These are phyloP conservation scores for Zaprionus vittiger DNA, from an alignment of 1,140 invertebrate species.

Conservation along the genomic window DNA sequence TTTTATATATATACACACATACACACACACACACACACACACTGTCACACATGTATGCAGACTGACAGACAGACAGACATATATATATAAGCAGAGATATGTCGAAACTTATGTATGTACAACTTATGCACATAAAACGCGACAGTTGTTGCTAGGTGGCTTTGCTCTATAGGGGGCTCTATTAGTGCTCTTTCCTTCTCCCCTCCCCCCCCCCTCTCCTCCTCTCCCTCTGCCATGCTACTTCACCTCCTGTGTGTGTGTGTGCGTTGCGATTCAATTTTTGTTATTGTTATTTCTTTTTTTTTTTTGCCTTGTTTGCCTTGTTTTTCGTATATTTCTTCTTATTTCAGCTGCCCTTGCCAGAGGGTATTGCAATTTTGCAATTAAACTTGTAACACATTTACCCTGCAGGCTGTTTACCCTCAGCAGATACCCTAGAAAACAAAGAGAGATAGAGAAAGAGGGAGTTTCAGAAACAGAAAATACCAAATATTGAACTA, in stretches of 20 bases:
- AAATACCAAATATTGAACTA: no score
- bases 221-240: neutral
- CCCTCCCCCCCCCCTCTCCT: no score
- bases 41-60: neutral
- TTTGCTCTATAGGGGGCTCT: slow-evolving; percentile 11
- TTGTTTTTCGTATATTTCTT: neutral
- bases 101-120: slow-evolving; percentile 5
- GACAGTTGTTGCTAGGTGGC: slow-evolving; percentile 16
- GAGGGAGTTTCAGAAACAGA: neutral
- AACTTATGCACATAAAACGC: slow-evolving; percentile 9
- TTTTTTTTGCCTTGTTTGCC: neutral
- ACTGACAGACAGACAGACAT: neutral
- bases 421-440: neutral
- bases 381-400: slow-evolving; percentile 3
- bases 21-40: neutral
- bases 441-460: neutral
- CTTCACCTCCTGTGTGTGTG: neutral
- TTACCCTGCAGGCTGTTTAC: neutral
- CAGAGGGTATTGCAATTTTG: slow-evolving; percentile 5
- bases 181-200: neutral
- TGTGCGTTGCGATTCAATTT: slow-evolving; percentile 4
- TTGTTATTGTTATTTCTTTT: slow-evolving; percentile 4
- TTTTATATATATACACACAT: neutral
- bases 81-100: neutral
- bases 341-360: neutral